These are phyloP conservation scores for Clarias gariepinus DNA, from an alignment of 2,113 vertebrate genomes.

Conservation along the genomic window DNA sequence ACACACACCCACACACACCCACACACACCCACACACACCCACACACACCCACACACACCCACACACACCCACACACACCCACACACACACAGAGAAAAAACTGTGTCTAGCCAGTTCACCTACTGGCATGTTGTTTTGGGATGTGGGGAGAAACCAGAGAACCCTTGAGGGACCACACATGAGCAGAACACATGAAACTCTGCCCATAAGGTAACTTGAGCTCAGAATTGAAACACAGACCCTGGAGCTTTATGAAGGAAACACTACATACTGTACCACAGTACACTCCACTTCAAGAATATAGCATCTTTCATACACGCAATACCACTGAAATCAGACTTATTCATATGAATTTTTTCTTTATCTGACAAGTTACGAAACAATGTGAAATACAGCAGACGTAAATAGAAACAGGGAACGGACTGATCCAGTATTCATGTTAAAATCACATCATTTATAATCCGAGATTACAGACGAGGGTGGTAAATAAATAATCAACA, in stretches of 20 bases:
- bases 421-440: not conserved
- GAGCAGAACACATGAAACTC: not conserved
- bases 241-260: not conserved
- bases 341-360: not conserved
- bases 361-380: not conserved
- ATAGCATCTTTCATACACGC: not conserved
- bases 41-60: too few species aligned
- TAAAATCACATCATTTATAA: not conserved
- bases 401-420: not conserved
- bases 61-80: not conserved
- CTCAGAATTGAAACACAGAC: not conserved
- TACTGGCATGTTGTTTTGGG: not conserved
- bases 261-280: not conserved
- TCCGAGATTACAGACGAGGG: not conserved
- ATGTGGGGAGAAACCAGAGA: not conserved
- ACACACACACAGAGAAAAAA: not conserved
- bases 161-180: not conserved
- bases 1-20: too few species aligned
- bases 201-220: not conserved
- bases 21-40: too few species aligned
- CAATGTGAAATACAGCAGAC: slow-evolving; percentile 4
- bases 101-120: not conserved
- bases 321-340: not conserved
- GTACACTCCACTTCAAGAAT: not conserved
- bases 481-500: too few species aligned